Conservation (phyloP, 2,113 vertebrate genomes). For the Pteropus alecto region DNA sequence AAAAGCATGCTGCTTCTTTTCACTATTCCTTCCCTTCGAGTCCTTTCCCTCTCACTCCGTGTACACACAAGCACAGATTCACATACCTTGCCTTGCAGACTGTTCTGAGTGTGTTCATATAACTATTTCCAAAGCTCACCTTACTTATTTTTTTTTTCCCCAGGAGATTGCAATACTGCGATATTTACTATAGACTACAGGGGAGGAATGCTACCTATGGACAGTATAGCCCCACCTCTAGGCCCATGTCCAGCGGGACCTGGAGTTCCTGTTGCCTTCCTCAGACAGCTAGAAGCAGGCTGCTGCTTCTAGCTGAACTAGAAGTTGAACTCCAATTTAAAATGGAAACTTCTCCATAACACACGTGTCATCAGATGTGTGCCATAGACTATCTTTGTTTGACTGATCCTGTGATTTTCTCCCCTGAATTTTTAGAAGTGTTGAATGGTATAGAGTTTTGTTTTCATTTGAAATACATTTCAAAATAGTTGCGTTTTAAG, state of each 20-base stretch:
- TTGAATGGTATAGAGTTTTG: not conserved
- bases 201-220: fast-evolving
- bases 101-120: not conserved
- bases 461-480: not conserved
- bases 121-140: not conserved
- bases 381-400: not conserved
- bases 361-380: not conserved
- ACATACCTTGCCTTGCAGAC: not conserved
- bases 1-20: not conserved
- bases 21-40: not conserved
- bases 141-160: too few relatives aligned
- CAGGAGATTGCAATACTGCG: not conserved
- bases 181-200: too few relatives aligned
- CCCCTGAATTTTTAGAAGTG: not conserved
- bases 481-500: not conserved
- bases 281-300: not conserved
- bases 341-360: not conserved
- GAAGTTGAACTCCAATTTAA: not conserved
- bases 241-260: fast-evolving
- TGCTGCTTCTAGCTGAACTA: not conserved
- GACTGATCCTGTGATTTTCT: not conserved
- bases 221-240: fast-evolving
- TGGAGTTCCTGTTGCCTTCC: not conserved
- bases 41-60: not conserved
- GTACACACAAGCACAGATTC: not conserved